Percentiles rank a stretch among this genome's conserved stretches.
Conservation (phyloP, 2,888 invertebrate species). For the Polydrusus cervinus region DNA sequence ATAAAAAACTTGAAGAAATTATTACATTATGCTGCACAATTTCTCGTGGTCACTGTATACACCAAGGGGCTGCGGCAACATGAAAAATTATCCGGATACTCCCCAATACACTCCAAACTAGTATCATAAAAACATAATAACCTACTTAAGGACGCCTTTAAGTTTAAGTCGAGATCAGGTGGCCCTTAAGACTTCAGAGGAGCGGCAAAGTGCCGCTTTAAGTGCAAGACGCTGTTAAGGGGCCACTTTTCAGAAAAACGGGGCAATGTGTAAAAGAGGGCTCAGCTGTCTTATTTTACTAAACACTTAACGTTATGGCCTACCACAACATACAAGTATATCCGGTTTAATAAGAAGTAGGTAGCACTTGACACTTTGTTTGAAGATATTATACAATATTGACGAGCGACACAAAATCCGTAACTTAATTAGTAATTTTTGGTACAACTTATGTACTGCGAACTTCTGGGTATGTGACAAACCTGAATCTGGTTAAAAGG, state of each 20-base stretch:
- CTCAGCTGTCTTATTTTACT: constrained; percentile 66
- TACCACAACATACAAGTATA: constrained; percentile 26
- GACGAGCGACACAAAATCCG: neutral
- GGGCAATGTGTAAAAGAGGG: constrained; percentile 39
- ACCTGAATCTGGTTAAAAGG: no score
- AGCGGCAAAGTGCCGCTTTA: constrained; percentile 47
- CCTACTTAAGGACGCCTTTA: constrained; percentile 44
- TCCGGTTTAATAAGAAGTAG: constrained; percentile 7
- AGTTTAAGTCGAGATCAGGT: constrained; percentile 51
- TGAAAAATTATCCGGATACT: constrained; percentile 38
- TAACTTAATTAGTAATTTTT: no score
- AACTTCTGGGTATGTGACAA: no score
- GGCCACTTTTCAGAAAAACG: constrained; percentile 46
- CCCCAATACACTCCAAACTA: constrained; percentile 17
- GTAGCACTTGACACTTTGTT: constrained; percentile 6
- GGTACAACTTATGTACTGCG: no score
- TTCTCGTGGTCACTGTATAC: no score
- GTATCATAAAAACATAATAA: constrained; percentile 52
- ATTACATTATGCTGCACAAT: no score
- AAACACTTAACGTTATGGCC: constrained; percentile 58
- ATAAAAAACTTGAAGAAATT: no score
- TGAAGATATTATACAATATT: neutral
- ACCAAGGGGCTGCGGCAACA: neutral
- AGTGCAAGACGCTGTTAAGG: constrained; percentile 52
- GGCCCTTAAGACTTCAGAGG: constrained; percentile 43